A percentile compares a stretch with the other conserved stretches of the same genome.
Evolutionary conservation across 2,888 invertebrate genomes (phyloP).

Genomic region (Plagodis dolabraria): DNA sequence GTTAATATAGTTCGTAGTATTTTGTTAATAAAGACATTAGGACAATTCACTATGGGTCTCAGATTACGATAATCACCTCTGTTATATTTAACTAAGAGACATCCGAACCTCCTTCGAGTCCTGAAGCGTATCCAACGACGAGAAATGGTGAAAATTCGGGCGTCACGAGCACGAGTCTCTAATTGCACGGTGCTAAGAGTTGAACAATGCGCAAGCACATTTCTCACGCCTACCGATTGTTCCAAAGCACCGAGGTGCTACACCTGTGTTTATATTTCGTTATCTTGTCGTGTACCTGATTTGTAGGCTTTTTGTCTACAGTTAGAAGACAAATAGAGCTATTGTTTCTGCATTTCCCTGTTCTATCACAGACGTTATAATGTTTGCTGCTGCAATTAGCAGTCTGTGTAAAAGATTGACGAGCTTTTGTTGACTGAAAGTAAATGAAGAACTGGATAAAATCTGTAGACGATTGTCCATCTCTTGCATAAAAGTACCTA

Average conservation of each 20-base stretch:
- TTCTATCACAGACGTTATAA: constrained; percentile 5
- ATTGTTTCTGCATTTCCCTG: constrained; percentile 31
- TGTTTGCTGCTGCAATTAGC: constrained; percentile 11
- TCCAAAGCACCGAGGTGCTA: constrained; percentile 31
- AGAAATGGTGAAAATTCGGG: constrained; percentile 32
- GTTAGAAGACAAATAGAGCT: constrained; percentile 29
- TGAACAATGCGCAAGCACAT: constrained; percentile 48
- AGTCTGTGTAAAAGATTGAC: neutral
- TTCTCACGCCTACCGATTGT: constrained; percentile 63
- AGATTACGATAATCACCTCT: no score
- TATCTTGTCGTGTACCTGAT: constrained; percentile 43
- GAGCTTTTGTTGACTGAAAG: no score
- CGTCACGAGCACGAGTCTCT: constrained; percentile 47
- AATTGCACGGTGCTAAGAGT: constrained; percentile 56
- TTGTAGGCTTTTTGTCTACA: constrained; percentile 35
- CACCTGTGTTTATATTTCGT: constrained; percentile 70
- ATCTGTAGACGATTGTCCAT: neutral
- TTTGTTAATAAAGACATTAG: no score
- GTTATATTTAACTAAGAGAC: no score
- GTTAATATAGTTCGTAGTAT: no score
- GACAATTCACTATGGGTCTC: no score
- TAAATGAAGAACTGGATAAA: neutral
- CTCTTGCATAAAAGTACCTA: no score
- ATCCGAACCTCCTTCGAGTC: no score
- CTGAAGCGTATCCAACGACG: no score